A percentile compares a stretch with the other conserved stretches of the same genome.
phyloP scores from a whole-genome alignment of 2,888 invertebrate genomes.

The Ormyrus rosae region DNA sequence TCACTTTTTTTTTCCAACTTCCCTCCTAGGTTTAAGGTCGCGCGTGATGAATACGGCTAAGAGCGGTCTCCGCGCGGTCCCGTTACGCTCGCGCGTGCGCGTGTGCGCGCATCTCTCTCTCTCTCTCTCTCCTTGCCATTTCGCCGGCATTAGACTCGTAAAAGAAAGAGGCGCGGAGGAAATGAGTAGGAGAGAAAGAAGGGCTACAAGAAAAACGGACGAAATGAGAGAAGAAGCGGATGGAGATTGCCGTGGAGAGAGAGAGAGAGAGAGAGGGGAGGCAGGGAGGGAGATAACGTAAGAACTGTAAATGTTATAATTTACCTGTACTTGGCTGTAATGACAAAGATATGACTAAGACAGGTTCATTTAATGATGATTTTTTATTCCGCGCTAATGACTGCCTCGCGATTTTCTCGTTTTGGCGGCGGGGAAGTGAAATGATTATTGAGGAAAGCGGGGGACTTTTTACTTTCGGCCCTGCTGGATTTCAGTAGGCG shows the following conservation, averaged over 20 bases:
- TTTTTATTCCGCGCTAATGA: conserved; percentile 36
- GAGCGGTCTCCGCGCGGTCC: conserved; percentile 58
- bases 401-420: conserved; percentile 9
- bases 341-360: conserved; percentile 46
- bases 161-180: conserved; percentile 43
- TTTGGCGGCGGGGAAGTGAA: not conserved
- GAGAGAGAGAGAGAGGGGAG: not conserved
- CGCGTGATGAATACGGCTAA: conserved; percentile 70
- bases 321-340: conserved; percentile 44
- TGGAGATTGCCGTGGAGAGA: not conserved
- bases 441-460: conserved; percentile 19
- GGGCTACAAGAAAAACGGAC: conserved; percentile 31
- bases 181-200: conserved; percentile 32
- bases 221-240: conserved; percentile 33
- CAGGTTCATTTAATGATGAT: conserved; percentile 38
- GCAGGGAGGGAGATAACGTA: conserved; percentile 28
- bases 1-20: conserved; percentile 67
- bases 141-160: conserved; percentile 37
- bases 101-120: not conserved
- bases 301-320: conserved; percentile 51
- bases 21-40: conserved; percentile 64
- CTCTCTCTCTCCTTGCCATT: conserved; percentile 11
- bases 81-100: conserved; percentile 23
- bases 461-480: no score
- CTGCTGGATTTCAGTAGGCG: no score